These are phyloP conservation scores for Sardinella longiceps DNA, from an alignment of 2,797 vertebrate species.

Conservation along the genomic window DNA sequence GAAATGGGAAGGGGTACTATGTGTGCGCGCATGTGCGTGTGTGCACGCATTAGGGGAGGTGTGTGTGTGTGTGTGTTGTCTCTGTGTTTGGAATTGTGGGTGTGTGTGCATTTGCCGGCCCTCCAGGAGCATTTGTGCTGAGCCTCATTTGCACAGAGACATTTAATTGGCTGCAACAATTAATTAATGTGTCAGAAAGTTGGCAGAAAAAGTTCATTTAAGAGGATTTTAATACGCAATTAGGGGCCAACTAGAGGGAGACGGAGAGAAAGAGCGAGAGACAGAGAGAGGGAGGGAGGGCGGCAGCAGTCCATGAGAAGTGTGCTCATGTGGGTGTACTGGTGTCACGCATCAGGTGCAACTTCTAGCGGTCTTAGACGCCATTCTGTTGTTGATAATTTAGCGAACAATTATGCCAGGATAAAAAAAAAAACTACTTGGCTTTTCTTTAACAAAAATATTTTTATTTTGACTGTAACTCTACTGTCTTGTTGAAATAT, in stretches of 20 bases:
- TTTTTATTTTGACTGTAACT: background rate
- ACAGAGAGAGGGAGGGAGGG: background rate
- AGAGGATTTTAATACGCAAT: constrained; percentile 81
- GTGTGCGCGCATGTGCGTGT: constrained; percentile 37
- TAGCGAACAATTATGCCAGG: background rate
- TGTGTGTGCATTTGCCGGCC: constrained; percentile 28
- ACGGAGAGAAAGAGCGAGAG: constrained; percentile 29
- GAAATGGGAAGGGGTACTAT: background rate
- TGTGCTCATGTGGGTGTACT: background rate
- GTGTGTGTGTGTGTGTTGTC: constrained; percentile 17
- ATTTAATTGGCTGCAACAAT: constrained; percentile 99
- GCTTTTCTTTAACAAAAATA: background rate
- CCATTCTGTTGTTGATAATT: background rate
- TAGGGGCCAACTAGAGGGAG: constrained; percentile 59
- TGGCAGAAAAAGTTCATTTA: constrained; percentile 89
- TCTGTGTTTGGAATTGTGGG: constrained; percentile 13
- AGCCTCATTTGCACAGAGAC: constrained; percentile 95
- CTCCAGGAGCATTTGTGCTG: constrained; percentile 81
- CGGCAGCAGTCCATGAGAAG: background rate
- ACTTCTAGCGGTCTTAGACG: background rate
- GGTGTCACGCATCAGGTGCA: background rate
- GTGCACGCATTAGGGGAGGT: constrained; percentile 24
- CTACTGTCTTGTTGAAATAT: background rate
- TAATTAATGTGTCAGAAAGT: constrained; percentile 99
- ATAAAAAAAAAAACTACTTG: background rate